Conservation (phyloP, 2,113 vertebrate genomes). For the Ariopsis seemanni region DNA sequence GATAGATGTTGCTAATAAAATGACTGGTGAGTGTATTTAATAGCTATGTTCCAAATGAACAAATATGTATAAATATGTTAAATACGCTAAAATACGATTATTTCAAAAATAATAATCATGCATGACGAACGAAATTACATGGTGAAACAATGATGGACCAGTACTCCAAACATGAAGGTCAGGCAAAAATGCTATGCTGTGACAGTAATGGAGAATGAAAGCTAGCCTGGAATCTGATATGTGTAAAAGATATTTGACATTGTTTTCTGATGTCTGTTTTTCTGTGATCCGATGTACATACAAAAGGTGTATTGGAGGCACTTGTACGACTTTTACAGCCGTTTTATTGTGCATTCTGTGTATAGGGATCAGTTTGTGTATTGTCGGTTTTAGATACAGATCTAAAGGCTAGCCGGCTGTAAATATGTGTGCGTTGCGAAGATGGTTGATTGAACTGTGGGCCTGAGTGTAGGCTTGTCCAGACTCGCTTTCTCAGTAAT, state of each 20-base stretch:
- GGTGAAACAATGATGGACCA: conserved; percentile 12
- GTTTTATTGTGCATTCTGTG: background rate
- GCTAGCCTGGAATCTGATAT: conserved; percentile 18
- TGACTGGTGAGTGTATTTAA: background rate
- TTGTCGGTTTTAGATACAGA: background rate
- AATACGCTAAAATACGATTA: background rate
- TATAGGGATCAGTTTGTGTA: background rate
- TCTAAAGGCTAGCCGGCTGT: background rate
- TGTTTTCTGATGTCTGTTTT: conserved; percentile 26
- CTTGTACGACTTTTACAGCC: background rate
- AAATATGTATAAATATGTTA: background rate
- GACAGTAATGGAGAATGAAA: background rate
- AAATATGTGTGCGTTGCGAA: conserved; percentile 15
- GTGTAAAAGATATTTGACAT: background rate
- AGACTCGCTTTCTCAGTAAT: conserved; percentile 37
- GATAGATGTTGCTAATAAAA: background rate
- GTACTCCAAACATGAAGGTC: background rate
- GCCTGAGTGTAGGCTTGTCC: conserved; percentile 29
- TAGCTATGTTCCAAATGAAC: background rate
- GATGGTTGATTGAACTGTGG: conserved; percentile 18
- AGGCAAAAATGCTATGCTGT: background rate
- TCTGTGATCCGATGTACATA: background rate
- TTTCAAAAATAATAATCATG: background rate
- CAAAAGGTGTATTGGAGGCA: background rate
- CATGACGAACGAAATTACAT: background rate